phyloP scores from a whole-genome alignment of 1,140 invertebrate genomes.

The Homarus americanus region DNA sequence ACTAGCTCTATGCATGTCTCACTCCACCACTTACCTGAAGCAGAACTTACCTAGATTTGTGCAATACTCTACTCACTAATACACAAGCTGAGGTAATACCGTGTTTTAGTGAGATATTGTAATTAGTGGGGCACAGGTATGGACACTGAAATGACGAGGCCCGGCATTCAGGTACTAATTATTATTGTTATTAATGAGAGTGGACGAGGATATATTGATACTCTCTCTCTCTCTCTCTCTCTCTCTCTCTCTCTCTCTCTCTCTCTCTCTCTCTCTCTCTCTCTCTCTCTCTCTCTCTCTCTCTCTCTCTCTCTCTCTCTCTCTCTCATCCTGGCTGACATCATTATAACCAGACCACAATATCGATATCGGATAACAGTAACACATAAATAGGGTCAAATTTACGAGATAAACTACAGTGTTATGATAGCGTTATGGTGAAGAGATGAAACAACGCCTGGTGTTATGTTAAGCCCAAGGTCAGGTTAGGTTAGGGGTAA shows the following conservation, averaged over 20 bases:
- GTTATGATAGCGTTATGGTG: background rate
- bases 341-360: background rate
- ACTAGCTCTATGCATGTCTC: too few species aligned
- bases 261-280: constrained; percentile 1
- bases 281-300: constrained; percentile 10
- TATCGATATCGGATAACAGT: too few species aligned
- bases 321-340: background rate
- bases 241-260: constrained; percentile 24
- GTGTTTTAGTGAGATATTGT: background rate
- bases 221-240: background rate
- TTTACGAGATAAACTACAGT: background rate
- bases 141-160: background rate
- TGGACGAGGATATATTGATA: background rate
- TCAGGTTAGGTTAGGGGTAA: background rate
- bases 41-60: too few species aligned
- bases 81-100: too few species aligned
- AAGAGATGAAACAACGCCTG: background rate
- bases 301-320: background rate
- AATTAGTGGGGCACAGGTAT: background rate
- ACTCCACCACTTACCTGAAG: too few species aligned
- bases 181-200: background rate
- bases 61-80: too few species aligned
- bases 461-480: background rate
- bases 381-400: background rate
- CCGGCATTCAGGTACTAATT: background rate